Conservation (phyloP, 1,140 invertebrate species). For the Drosophila orena region DNA sequence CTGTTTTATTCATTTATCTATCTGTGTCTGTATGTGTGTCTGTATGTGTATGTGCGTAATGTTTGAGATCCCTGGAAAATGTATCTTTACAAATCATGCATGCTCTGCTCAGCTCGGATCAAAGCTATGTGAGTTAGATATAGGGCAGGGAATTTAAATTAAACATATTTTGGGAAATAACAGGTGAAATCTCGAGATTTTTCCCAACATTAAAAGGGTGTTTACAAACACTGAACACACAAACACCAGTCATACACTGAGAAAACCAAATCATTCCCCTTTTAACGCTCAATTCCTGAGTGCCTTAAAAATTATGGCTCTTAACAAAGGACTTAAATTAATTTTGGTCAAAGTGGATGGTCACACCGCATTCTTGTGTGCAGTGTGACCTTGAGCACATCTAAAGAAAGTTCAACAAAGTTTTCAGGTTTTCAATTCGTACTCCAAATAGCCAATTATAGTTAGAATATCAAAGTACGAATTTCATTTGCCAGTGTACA, state of each 20-base stretch:
- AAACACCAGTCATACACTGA: constrained; percentile 3
- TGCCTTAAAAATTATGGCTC: too few species aligned
- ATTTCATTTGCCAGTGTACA: background rate
- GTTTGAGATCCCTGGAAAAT: constrained; percentile 39
- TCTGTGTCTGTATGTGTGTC: constrained; percentile 37
- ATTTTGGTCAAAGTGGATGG: background rate
- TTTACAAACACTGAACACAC: constrained; percentile 55
- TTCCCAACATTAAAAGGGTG: constrained; percentile 24
- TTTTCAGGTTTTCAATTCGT: too few species aligned
- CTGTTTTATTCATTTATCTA: constrained; percentile 17
- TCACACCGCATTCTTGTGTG: background rate
- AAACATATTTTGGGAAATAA: background rate
- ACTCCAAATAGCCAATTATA: too few species aligned
- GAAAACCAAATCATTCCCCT: background rate
- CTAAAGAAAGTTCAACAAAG: background rate
- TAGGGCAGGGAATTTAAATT: background rate
- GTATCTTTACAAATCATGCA: constrained; percentile 43
- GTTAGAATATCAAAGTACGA: background rate
- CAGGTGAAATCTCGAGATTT: constrained; percentile 23
- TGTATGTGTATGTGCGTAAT: constrained; percentile 48
- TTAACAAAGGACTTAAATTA: background rate
- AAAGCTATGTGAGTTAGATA: constrained; percentile 30
- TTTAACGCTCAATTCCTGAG: too few species aligned
- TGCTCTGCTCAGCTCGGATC: constrained; percentile 44
- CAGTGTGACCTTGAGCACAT: constrained; percentile 1